Conservation (phyloP, 2,888 invertebrate species). For the Drosophila kuntzei region DNA sequence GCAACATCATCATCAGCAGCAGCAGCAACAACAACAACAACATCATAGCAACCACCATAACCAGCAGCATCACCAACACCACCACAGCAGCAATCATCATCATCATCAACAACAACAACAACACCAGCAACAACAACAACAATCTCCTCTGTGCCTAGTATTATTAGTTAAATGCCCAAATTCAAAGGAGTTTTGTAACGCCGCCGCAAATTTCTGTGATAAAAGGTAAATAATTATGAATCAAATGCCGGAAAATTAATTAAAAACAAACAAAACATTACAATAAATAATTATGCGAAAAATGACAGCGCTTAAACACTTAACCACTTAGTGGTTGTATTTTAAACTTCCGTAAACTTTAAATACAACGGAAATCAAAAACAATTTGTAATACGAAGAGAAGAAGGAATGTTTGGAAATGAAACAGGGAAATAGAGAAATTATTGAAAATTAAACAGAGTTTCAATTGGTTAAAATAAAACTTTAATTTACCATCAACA, state of each 20-base stretch:
- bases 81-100: slow-evolving; percentile 45
- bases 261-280: neutral
- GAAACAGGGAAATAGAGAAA: neutral
- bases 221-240: slow-evolving; percentile 81
- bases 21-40: slow-evolving; percentile 50
- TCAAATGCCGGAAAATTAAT: slow-evolving; percentile 3
- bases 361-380: slow-evolving; percentile 2
- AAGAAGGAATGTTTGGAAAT: neutral
- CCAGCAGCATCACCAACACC: slow-evolving; percentile 51
- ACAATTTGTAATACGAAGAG: neutral
- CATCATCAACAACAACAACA: slow-evolving; percentile 46
- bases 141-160: slow-evolving; percentile 85
- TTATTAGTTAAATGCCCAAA: slow-evolving; percentile 86
- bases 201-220: slow-evolving; percentile 85
- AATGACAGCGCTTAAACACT: neutral
- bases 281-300: slow-evolving; percentile 12
- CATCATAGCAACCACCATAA: slow-evolving; percentile 53
- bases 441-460: no score
- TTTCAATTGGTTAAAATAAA: neutral
- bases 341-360: neutral
- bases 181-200: slow-evolving; percentile 85
- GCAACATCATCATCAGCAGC: slow-evolving; percentile 55
- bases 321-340: neutral
- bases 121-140: slow-evolving; percentile 76
- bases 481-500: neutral